A percentile compares a stretch with the other conserved stretches of the same genome.
These are phyloP conservation scores for Campoplex nolae DNA, from an alignment of 2,888 invertebrate genomes.

Conservation along the genomic window DNA sequence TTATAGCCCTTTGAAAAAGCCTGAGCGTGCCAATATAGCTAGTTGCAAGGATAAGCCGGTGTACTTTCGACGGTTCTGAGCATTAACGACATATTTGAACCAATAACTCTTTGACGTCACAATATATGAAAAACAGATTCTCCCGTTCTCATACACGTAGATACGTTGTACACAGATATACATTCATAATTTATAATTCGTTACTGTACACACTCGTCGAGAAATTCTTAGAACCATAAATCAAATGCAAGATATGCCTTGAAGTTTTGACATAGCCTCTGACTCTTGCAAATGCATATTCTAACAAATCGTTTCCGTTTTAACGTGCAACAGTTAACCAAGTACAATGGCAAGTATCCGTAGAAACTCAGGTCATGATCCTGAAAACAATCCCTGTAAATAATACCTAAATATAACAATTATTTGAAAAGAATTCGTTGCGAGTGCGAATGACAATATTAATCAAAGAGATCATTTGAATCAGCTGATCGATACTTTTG, in stretches of 20 bases:
- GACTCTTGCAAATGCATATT: slow-evolving; percentile 42
- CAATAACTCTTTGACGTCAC: slow-evolving; percentile 35
- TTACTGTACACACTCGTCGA: slow-evolving; percentile 8
- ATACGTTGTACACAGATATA: background rate
- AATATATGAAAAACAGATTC: slow-evolving; percentile 34
- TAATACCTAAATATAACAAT: background rate
- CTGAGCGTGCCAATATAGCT: background rate
- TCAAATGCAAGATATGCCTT: slow-evolving; percentile 52
- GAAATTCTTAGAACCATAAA: slow-evolving; percentile 36
- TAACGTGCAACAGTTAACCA: background rate
- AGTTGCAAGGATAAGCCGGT: slow-evolving; percentile 12
- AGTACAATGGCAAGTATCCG: slow-evolving; percentile 16
- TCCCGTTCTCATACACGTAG: slow-evolving; percentile 20
- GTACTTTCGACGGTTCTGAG: slow-evolving; percentile 20
- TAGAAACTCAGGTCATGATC: slow-evolving; percentile 9
- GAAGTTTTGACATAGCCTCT: slow-evolving; percentile 44
- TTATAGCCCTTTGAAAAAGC: background rate
- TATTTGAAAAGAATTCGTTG: background rate
- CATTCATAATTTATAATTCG: background rate
- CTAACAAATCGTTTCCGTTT: slow-evolving; percentile 50
- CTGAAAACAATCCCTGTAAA: background rate
- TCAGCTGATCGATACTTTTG: background rate
- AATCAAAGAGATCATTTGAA: background rate
- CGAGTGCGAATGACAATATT: background rate
- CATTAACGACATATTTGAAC: slow-evolving; percentile 26